Evolutionary conservation across 1,140 invertebrate species (phyloP).

Genomic region (Tachypleus tridentatus): DNA sequence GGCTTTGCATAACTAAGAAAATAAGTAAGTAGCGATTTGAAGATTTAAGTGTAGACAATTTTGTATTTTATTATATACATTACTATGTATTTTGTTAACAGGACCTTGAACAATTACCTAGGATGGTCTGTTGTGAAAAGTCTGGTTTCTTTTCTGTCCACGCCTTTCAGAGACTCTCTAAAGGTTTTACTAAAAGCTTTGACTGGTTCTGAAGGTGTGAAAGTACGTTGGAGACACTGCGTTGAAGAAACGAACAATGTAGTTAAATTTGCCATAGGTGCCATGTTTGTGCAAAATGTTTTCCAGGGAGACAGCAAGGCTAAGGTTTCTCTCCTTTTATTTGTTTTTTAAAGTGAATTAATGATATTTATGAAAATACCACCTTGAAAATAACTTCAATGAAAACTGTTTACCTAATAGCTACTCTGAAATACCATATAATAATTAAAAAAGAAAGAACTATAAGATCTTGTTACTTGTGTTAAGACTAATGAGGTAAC

Average conservation of each 20-base stretch:
- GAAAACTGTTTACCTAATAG: too few species aligned
- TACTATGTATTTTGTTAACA: conserved; percentile 35
- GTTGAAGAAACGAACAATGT: conserved; percentile 84
- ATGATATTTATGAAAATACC: too few species aligned
- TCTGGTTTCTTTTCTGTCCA: conserved; percentile 67
- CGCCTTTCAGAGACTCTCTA: conserved; percentile 79
- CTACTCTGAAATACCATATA: too few species aligned
- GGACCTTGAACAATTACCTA: conserved; percentile 80
- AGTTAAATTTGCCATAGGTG: conserved; percentile 83
- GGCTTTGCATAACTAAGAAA: too few species aligned
- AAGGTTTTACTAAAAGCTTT: conserved; percentile 76
- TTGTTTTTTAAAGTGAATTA: too few species aligned
- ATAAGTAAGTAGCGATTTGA: too few species aligned
- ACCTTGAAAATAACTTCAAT: too few species aligned
- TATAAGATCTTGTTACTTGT: too few species aligned
- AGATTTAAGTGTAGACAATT: too few species aligned
- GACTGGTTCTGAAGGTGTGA: conserved; percentile 68
- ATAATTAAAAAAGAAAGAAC: too few species aligned
- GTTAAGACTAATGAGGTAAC: too few species aligned
- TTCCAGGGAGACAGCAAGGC: conserved; percentile 69
- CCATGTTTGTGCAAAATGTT: conserved; percentile 82
- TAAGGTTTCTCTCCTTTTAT: conserved; percentile 32
- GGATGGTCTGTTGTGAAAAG: conserved; percentile 82
- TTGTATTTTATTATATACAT: background rate
- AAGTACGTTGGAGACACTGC: conserved; percentile 79